Conservation (phyloP, 2,113 vertebrate genomes). For the Drymodes brunneopygia region DNA sequence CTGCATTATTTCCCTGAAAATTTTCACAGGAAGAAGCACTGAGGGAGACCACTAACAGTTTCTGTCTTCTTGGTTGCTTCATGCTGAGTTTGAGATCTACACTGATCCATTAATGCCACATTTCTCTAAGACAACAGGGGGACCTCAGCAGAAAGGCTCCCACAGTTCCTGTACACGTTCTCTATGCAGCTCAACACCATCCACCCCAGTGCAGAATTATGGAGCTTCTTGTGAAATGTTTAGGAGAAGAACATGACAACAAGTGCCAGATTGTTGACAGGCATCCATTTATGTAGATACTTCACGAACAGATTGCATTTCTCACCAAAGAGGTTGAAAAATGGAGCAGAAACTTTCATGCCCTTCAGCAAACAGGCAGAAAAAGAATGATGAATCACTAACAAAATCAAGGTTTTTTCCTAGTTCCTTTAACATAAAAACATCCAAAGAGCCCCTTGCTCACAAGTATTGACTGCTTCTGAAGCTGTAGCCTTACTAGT, state of each 20-base stretch:
- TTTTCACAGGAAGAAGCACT: not conserved
- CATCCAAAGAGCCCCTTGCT: not conserved
- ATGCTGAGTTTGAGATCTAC: not conserved
- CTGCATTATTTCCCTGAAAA: not conserved
- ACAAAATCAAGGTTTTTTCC: not conserved
- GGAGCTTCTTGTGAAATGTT: not conserved
- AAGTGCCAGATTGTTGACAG: constrained; percentile 7
- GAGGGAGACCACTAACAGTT: not conserved
- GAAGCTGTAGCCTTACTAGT: not conserved
- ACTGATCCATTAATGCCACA: not conserved
- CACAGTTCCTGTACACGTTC: not conserved
- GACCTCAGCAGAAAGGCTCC: not conserved
- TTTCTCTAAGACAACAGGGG: not conserved
- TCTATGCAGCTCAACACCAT: not conserved
- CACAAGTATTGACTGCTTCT: not conserved
- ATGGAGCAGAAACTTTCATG: not conserved
- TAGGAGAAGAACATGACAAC: not conserved
- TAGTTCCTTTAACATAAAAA: not conserved
- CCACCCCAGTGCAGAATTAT: not conserved
- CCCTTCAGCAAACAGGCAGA: not conserved
- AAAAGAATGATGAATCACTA: not conserved
- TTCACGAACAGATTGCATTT: not conserved
- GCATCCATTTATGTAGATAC: not conserved
- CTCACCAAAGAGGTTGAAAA: not conserved
- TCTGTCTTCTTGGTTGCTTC: not conserved